Base-by-base conservation (phyloP, 1,140 invertebrate species). In the Papilio helenus region DNA sequence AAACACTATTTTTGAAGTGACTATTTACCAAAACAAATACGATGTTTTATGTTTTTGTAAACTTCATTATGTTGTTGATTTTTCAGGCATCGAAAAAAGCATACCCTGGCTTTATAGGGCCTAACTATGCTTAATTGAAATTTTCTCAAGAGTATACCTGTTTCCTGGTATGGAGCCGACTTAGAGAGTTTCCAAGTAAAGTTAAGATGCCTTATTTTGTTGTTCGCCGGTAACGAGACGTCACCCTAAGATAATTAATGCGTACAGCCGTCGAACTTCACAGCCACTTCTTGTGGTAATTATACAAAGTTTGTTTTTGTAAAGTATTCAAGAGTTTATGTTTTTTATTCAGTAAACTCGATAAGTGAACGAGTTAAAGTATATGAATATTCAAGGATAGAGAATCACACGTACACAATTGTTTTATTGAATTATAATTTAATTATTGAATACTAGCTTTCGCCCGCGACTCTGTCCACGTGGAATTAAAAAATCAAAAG, bases 251-350 rank as follows among this genome's bases (percentile, higher is more conserved):
- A 68, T 68, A 68, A 68, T 68, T 68, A 68, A 68, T 68, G 61
- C 61, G 61, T 29, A 68, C 61, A 68, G 61, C 61, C 61, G 61
- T 68, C 61, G 61, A 68, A 68, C 61, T 68, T 68, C 26, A 29
- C 61, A 68, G 61, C 61, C 61, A 68, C 61, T 68, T 68, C 61
- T 68, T 68, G 61, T 68, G 61, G 61, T 68, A 68, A 68, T 68
- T 68, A 61, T 68, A 29, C 10, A 68, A 68, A 68, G 12, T 68
- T 68, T 68, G 61, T 68, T 68, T 68, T 68, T 29, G 14, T 68
- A 68, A 29, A 29, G 26, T 34, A 68, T 68, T 68, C 23, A 29
- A 68, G 26, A 29, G 26, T 68, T 16, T 68, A 29, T 68, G 12
- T 61, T 26, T 61, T 68, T 68, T 29, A 65, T 68, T 29, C 61